These are phyloP conservation scores for Helicoverpa zea DNA, from an alignment of 1,140 invertebrate species.

Conservation along the genomic window DNA sequence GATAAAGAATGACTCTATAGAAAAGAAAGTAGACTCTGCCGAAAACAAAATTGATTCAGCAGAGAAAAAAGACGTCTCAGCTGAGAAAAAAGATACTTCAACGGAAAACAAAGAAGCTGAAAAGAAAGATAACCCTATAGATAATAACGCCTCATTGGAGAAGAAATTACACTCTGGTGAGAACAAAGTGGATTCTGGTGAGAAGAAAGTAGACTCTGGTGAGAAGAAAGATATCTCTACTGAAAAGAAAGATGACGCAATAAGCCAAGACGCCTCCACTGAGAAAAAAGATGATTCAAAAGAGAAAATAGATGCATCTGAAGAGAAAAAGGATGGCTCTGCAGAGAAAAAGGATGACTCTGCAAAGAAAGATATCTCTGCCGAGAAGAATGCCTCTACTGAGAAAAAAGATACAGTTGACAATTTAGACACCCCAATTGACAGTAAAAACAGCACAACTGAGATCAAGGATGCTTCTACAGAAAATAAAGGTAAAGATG, in stretches of 20 bases:
- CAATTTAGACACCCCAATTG: too few relatives aligned
- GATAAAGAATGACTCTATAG: background rate
- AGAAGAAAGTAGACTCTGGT: background rate
- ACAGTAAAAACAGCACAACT: too few relatives aligned
- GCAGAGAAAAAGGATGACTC: background rate
- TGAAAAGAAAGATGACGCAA: background rate
- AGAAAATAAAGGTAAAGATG: too few relatives aligned
- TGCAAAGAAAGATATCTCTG: background rate
- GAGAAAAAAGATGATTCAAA: background rate
- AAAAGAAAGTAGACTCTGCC: background rate
- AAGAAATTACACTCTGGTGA: too few relatives aligned
- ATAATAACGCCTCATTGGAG: too few relatives aligned
- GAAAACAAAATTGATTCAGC: background rate
- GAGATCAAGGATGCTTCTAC: too few relatives aligned
- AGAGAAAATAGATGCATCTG: background rate
- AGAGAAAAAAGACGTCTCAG: background rate
- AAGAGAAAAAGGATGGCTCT: background rate
- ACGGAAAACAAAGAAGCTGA: background rate
- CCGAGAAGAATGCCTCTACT: background rate
- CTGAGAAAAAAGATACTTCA: background rate
- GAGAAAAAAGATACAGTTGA: background rate
- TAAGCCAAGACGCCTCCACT: background rate
- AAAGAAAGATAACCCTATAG: background rate
- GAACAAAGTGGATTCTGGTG: too few relatives aligned
- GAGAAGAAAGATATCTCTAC: background rate